phyloP scores from a whole-genome alignment of 2,113 vertebrate species.

The Nettapus auritus region DNA sequence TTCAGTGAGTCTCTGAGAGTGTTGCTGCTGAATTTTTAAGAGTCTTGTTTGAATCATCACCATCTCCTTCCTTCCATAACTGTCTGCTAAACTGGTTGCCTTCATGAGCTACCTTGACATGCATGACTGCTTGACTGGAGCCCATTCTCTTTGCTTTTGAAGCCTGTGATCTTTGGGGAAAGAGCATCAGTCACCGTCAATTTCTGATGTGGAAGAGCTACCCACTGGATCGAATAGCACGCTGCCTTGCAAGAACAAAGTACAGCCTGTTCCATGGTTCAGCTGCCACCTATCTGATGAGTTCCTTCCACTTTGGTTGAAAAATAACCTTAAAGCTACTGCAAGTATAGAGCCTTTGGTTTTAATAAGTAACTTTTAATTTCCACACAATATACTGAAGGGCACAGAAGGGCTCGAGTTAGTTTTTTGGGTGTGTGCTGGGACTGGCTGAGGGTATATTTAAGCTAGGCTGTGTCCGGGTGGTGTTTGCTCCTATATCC shows the following conservation, averaged over 20 bases:
- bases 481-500: background rate
- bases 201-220: background rate
- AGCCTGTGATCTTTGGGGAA: background rate
- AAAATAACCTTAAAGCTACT: slow-evolving; percentile 2
- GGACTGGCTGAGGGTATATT: background rate
- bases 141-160: background rate
- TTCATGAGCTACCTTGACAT: background rate
- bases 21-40: background rate
- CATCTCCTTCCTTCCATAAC: background rate
- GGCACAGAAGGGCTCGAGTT: background rate
- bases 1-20: background rate
- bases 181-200: background rate
- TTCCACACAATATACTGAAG: background rate
- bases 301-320: background rate
- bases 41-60: background rate
- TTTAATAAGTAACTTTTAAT: slow-evolving; percentile 27
- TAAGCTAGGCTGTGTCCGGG: background rate
- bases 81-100: background rate
- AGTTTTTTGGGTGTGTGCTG: background rate
- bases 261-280: background rate
- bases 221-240: accelerated
- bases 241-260: background rate
- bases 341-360: background rate
- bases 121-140: background rate
- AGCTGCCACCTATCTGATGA: background rate